Evolutionary conservation across 92 coral and sea anemone genomes (phyloP).

Genomic region (Chrysogorgia sp.): DNA sequence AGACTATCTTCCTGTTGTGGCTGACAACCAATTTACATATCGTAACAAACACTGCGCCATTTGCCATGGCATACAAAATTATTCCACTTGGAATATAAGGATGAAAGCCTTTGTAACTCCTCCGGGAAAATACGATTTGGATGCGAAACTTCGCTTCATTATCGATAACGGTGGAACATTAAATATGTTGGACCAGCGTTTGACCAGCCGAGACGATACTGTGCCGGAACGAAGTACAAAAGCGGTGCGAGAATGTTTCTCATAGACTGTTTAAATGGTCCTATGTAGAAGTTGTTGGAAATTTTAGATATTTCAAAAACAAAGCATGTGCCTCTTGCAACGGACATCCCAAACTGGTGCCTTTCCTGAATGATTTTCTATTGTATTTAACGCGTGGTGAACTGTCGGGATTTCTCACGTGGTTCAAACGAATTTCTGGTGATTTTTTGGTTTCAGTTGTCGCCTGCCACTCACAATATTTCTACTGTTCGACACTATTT

Average conservation of each 20-base stretch:
- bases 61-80: constrained; percentile 1
- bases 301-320: background rate
- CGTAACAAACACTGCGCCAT: constrained; percentile 15
- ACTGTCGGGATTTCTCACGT: background rate
- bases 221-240: background rate
- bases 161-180: background rate
- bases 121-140: background rate
- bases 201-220: background rate
- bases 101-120: background rate
- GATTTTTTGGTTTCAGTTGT: constrained; percentile 3
- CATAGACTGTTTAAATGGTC: constrained; percentile 2
- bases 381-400: background rate
- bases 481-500: background rate
- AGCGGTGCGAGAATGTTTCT: background rate
- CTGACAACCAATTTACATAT: background rate
- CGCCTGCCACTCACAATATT: too few species aligned
- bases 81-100: background rate
- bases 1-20: constrained; percentile 14
- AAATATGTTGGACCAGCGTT: background rate
- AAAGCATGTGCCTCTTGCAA: constrained; percentile 19
- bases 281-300: constrained; percentile 1
- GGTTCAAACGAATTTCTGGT: background rate
- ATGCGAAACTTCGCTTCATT: background rate
- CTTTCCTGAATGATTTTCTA: background rate
- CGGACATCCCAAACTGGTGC: background rate